Conservation (phyloP, 2,888 invertebrate species). For the Chirona hameri region DNA sequence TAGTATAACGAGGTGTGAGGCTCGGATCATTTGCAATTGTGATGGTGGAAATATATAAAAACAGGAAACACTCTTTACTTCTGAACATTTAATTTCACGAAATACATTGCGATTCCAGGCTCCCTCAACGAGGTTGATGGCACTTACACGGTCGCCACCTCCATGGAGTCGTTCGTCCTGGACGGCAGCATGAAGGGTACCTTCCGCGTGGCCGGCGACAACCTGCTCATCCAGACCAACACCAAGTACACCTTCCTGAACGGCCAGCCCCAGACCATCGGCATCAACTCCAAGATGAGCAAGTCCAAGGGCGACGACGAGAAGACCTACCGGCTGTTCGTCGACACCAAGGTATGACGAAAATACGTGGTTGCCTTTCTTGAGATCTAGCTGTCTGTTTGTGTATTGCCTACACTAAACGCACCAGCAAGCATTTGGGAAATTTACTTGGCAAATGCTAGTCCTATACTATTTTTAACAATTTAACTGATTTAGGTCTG, state of each 20-base stretch:
- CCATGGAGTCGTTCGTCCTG: not conserved
- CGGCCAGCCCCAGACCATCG: conserved; percentile 29
- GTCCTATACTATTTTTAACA: no score
- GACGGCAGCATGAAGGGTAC: conserved; percentile 12
- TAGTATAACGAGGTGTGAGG: no score
- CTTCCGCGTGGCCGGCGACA: not conserved
- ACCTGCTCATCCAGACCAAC: conserved; percentile 24
- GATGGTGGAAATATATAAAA: no score
- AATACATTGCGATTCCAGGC: no score
- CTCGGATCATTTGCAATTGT: no score
- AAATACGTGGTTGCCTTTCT: not conserved
- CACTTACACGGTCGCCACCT: not conserved
- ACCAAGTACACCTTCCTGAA: conserved; percentile 5
- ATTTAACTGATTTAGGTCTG: no score
- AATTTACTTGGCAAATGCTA: no score
- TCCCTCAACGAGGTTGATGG: conserved; percentile 3
- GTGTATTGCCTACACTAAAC: no score
- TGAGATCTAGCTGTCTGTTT: no score
- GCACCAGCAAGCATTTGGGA: no score
- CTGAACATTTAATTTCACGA: no score
- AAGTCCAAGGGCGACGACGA: not conserved
- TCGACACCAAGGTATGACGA: not conserved
- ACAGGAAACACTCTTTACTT: no score
- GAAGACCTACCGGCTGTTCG: not conserved
- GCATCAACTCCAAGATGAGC: not conserved